Evolutionary conservation across 2,888 invertebrate species (phyloP).

Genomic region (Erebia palarica): DNA sequence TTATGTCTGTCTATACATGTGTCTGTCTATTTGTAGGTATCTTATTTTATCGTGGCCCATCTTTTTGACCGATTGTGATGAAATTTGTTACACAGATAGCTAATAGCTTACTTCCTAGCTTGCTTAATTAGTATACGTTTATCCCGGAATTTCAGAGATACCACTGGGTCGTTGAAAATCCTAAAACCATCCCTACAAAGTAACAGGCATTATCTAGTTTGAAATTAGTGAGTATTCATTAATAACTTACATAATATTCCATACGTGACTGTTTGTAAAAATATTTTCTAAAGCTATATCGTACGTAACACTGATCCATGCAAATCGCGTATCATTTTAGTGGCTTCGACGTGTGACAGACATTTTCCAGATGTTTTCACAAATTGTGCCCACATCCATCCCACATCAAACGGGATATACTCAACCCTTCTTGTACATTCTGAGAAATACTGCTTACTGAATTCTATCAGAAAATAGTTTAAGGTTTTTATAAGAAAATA

Average conservation of each 20-base stretch:
- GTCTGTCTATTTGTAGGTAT: no score
- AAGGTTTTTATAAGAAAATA: not conserved
- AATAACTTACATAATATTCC: not conserved
- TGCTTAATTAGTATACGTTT: no score
- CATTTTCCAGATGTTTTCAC: conserved; percentile 62
- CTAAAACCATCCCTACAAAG: no score
- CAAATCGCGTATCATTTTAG: conserved; percentile 60
- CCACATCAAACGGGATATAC: conserved; percentile 60
- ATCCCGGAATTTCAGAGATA: no score
- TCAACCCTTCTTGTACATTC: conserved; percentile 27
- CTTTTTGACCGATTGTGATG: no score
- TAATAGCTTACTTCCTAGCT: no score
- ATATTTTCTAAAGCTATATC: conserved; percentile 46
- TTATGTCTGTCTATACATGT: no score
- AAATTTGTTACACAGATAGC: no score
- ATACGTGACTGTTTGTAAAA: not conserved
- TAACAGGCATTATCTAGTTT: no score
- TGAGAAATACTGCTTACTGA: conserved; percentile 31
- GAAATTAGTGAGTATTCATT: not conserved
- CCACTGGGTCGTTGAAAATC: no score
- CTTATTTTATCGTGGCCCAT: no score
- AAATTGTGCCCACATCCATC: conserved; percentile 64
- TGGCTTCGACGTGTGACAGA: conserved; percentile 63
- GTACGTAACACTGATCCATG: conserved; percentile 58
- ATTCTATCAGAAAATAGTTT: conserved; percentile 17